phyloP scores from a whole-genome alignment of 37 sponge, comb jelly and placozoan species.

The Geodia barretti region DNA sequence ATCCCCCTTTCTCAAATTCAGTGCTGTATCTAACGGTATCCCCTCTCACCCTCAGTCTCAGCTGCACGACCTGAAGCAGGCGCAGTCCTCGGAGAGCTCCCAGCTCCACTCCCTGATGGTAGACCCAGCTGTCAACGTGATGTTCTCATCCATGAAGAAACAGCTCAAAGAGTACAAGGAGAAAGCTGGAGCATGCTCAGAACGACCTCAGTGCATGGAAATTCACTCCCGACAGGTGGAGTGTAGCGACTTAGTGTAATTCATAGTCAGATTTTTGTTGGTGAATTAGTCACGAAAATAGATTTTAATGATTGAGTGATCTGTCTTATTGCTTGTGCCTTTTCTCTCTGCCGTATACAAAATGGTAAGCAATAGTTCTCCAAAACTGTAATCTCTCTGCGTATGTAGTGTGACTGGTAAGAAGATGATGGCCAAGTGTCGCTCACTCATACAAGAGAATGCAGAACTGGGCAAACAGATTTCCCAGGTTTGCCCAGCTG shows the following conservation, averaged over 20 bases:
- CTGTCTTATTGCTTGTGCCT: neutral
- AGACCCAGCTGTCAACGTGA: constrained; percentile 93
- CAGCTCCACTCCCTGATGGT: constrained; percentile 77
- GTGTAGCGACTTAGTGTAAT: neutral
- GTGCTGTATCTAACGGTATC: too few species aligned
- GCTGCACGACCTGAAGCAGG: constrained; percentile 90
- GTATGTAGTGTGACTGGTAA: constrained; percentile 83
- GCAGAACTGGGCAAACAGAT: constrained; percentile 95
- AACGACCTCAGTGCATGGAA: constrained; percentile 97
- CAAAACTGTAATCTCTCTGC: neutral
- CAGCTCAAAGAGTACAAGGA: constrained; percentile 82
- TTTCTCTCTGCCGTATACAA: too few species aligned
- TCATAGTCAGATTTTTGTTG: constrained; percentile 10
- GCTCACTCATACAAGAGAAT: constrained; percentile 87
- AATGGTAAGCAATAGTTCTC: too few species aligned
- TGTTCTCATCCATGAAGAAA: constrained; percentile 84
- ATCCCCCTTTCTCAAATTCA: too few species aligned
- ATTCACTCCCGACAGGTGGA: constrained; percentile 95
- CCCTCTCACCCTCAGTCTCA: constrained; percentile 80
- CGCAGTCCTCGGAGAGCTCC: constrained; percentile 62
- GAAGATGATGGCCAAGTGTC: constrained; percentile 94
- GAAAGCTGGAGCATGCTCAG: constrained; percentile 91
- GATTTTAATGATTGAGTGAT: too few species aligned
- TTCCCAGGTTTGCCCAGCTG: too few species aligned
- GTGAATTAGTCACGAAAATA: too few species aligned